Percentiles rank a stretch among this genome's conserved stretches.
These are phyloP conservation scores for Ostrea denselamellosa DNA, from an alignment of 1,140 invertebrate genomes.

Conservation along the genomic window DNA sequence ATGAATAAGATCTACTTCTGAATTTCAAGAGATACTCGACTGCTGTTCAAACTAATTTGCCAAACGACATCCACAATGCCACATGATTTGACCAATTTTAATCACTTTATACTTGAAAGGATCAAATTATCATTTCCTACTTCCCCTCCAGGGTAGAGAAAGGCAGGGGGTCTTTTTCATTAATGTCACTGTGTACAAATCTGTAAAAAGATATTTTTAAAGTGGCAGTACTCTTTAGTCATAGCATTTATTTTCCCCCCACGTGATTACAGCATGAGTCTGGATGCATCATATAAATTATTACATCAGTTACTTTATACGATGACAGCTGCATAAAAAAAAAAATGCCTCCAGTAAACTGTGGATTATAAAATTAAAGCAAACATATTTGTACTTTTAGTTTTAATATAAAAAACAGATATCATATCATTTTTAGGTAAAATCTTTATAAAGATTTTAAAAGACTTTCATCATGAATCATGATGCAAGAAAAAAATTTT, in stretches of 20 bases:
- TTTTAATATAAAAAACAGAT: neutral
- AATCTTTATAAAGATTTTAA: no score
- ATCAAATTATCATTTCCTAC: slow-evolving; percentile 23
- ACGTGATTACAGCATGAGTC: neutral
- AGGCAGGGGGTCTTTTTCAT: neutral
- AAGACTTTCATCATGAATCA: no score
- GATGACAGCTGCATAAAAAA: slow-evolving; percentile 16
- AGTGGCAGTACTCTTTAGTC: neutral
- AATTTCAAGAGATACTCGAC: slow-evolving; percentile 15
- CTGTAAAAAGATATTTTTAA: slow-evolving; percentile 13
- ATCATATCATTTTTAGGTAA: no score
- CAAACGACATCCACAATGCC: neutral
- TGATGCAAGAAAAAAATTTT: no score
- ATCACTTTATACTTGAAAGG: slow-evolving; percentile 31
- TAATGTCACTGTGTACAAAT: neutral
- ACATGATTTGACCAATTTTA: neutral
- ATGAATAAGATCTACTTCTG: neutral
- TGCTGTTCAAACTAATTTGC: slow-evolving; percentile 30
- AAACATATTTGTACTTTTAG: slow-evolving; percentile 1
- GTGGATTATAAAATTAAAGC: neutral
- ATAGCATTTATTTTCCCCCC: neutral
- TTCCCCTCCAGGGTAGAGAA: neutral
- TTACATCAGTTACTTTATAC: slow-evolving; percentile 23
- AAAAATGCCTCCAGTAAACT: neutral
- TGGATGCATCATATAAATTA: slow-evolving; percentile 11